Base-by-base conservation (phyloP, 2,888 invertebrate species). In the Thymelicus lineola region DNA sequence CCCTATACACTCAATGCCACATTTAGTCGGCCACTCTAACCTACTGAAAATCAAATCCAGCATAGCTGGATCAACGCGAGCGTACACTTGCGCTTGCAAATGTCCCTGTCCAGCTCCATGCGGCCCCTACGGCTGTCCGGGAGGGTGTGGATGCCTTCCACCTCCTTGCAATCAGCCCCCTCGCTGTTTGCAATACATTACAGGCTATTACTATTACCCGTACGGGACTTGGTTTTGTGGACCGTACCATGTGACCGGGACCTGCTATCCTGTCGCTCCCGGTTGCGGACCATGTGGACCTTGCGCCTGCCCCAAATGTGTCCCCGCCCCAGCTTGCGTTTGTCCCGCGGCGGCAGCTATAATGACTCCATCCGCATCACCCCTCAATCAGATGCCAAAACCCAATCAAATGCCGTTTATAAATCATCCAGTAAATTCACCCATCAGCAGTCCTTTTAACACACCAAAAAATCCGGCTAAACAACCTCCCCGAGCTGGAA, bases 191-290 rank as follows among this genome's bases (percentile, higher is more conserved):
- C 89, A 90, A 58, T 87, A 86, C 74, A 89, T 90, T 88, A 86
- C 87, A 7, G 90, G 91, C 1, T 91, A 91, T 74, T 91, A 89
- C 71, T 91, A 91, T 73, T 91, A 91, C 61, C 90, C 90, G 0
- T 91, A 91, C 65, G 91, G 90, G 2, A 84, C 80, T 57, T 91
- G 91, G 91, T 90, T 89, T 75, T 90, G 90, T 60, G 90, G 91
- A 0, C 90, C 91, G 0, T 90, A 90, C 74, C 90, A 90, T 69
- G 87, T 88, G 0, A 48, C 78, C 0, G 88, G 87, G 3, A 81
- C 80, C 2, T 88, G 89, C 70, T 62, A 72, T 9, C 86, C 87
- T 0, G 78, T 81, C 0, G 80, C 80, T 0, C 75, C 75, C 71
- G 9, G 69, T 12, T 72, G 72, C 17, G 71, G 80, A 0, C 80